These are phyloP conservation scores for Agonopterix subpropinquella DNA, from an alignment of 2,888 invertebrate species.

Conservation along the genomic window DNA sequence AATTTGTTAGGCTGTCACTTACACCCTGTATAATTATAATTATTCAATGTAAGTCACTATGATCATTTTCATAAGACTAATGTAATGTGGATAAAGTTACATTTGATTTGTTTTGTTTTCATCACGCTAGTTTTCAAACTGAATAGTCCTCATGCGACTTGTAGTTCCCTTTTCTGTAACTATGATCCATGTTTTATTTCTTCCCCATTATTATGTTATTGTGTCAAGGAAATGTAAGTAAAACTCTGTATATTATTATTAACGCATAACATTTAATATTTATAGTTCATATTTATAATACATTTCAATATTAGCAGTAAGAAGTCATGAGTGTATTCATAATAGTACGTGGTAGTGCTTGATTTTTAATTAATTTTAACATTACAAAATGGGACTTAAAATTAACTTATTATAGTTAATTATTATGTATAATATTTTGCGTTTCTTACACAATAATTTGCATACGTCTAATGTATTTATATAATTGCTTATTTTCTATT, in stretches of 20 bases:
- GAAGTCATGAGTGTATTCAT: conserved; percentile 73
- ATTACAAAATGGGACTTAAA: conserved; percentile 72
- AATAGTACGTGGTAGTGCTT: conserved; percentile 71
- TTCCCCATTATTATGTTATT: neutral
- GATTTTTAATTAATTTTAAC: conserved; percentile 64
- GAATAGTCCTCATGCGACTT: no score
- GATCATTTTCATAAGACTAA: no score
- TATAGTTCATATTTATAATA: conserved; percentile 77
- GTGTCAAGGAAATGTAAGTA: neutral
- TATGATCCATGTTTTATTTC: no score
- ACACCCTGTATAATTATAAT: no score
- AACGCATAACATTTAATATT: conserved; percentile 83
- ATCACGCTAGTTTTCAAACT: no score
- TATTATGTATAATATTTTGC: conserved; percentile 49
- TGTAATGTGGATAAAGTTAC: no score
- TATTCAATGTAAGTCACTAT: no score
- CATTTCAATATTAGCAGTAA: conserved; percentile 75
- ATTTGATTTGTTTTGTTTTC: no score
- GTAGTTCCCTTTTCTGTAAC: no score
- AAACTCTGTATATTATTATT: conserved; percentile 66
- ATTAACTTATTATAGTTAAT: conserved; percentile 41
- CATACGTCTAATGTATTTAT: conserved; percentile 27
- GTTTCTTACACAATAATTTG: conserved; percentile 27
- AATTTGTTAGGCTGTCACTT: no score
- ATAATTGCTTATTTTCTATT: conserved; percentile 46